Base-by-base conservation (phyloP, 2,888 invertebrate genomes). In the Diogma glabrata region DNA sequence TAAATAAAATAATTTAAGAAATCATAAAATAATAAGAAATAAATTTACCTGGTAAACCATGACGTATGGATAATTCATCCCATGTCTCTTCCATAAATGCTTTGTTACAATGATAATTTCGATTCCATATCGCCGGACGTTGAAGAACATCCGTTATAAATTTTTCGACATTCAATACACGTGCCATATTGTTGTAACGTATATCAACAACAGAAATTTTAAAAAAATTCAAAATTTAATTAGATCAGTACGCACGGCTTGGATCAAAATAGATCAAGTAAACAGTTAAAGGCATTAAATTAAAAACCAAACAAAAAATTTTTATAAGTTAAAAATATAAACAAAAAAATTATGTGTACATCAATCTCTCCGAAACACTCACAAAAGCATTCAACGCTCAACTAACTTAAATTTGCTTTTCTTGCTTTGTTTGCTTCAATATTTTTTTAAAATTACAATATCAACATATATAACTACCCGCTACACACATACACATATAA, bases 81-180 rank as follows among this genome's bases (percentile, higher is more conserved):
- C 70, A 70, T 62, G 67, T 69, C 57, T 69, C 67, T 53, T 70
- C 69, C 30, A 69, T 63, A 54, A 69, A 70, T 8, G 65, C 65
- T 56, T 70, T 70, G 56, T 70, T 70, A 56, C 69, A 68, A 55
- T 69, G 69, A 57, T 67, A 69, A 58, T 68, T 70, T 47, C 69
- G 67, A 61, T 70, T 68, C 70, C 70, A 70, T 57, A 70, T 70
- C 50, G 69, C 69, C 28, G 69, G 69, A 43, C 69, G 63, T 54
- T 66, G 64, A 57, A 67, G 66, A 47, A 70, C 66, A 57, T 70
- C 69, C 56, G 63, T 63, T 57, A 70, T 69, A 53, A 70, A 68
- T 58, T 67, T 66, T 57, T 69, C 69, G 53, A 69, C 67, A 61
- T 69, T 69, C 52, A 69, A 17, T 20, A 43, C 43, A n/a, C 20